Evolutionary conservation across 1,140 invertebrate genomes (phyloP).

Genomic region (Aphidius ervi): DNA sequence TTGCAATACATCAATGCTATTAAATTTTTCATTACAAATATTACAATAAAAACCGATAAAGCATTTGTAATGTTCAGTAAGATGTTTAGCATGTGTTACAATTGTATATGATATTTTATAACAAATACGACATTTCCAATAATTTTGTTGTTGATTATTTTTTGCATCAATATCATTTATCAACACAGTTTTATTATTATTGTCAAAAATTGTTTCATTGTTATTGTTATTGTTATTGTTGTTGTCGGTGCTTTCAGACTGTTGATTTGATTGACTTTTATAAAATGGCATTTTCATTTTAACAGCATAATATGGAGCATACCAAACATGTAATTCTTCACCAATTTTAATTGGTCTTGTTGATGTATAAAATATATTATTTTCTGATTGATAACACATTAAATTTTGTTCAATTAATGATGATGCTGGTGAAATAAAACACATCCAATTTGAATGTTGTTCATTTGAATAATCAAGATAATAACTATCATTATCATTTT

Average conservation of each 20-base stretch:
- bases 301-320: conserved; percentile 52
- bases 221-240: background rate
- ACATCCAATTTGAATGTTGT: conserved; percentile 63
- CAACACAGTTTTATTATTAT: conserved; percentile 4
- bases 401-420: conserved; percentile 57
- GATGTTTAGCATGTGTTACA: conserved; percentile 36
- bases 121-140: conserved; percentile 28
- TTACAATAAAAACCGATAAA: conserved; percentile 24
- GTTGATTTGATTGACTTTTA: conserved; percentile 11
- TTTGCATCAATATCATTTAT: too few relatives aligned
- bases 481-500: conserved; percentile 31
- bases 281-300: conserved; percentile 45
- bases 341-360: conserved; percentile 55
- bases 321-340: conserved; percentile 61
- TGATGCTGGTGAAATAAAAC: conserved; percentile 55
- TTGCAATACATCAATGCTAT: conserved; percentile 19
- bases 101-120: conserved; percentile 21
- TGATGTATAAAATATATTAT: conserved; percentile 60
- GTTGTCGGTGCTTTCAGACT: too few relatives aligned
- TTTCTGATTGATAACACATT: conserved; percentile 59
- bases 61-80: conserved; percentile 39
- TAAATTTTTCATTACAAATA: conserved; percentile 29
- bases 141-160: conserved; percentile 8
- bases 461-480: conserved; percentile 57
- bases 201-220: background rate